These are phyloP conservation scores for Nasua narica DNA, from an alignment of 2,797 vertebrate genomes.

Conservation along the genomic window DNA sequence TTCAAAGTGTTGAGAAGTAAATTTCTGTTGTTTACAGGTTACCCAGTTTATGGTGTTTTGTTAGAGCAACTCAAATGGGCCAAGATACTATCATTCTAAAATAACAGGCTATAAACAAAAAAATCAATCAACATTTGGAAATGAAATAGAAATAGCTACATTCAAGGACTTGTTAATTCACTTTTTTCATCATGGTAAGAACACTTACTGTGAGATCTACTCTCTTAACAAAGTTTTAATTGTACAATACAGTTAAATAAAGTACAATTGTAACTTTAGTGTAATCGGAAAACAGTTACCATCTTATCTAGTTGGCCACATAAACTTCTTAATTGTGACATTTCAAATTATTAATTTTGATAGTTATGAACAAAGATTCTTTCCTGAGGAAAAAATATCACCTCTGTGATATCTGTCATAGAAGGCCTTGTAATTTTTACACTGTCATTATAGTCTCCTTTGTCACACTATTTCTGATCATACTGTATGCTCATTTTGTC, in stretches of 20 bases:
- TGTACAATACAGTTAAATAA: not conserved
- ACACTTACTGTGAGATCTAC: not conserved
- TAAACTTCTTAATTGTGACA: not conserved
- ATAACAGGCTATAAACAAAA: not conserved
- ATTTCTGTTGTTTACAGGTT: not conserved
- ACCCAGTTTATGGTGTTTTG: not conserved
- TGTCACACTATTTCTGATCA: not conserved
- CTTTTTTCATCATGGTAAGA: not conserved
- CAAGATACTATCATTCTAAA: not conserved
- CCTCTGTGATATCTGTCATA: not conserved
- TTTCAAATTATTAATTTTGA: conserved; percentile 19
- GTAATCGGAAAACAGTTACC: not conserved
- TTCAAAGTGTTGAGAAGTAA: not conserved
- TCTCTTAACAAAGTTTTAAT: not conserved
- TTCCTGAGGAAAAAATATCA: not conserved
- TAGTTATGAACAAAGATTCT: not conserved
- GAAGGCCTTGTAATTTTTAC: not conserved
- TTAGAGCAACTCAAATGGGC: not conserved
- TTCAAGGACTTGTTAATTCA: not conserved
- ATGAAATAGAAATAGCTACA: not conserved
- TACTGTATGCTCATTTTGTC: not conserved
- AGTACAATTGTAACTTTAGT: not conserved
- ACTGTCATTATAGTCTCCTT: not conserved
- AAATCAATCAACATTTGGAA: not conserved
- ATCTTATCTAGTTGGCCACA: not conserved